Conservation (phyloP, 2,888 invertebrate genomes). For the Elysia crispata region DNA sequence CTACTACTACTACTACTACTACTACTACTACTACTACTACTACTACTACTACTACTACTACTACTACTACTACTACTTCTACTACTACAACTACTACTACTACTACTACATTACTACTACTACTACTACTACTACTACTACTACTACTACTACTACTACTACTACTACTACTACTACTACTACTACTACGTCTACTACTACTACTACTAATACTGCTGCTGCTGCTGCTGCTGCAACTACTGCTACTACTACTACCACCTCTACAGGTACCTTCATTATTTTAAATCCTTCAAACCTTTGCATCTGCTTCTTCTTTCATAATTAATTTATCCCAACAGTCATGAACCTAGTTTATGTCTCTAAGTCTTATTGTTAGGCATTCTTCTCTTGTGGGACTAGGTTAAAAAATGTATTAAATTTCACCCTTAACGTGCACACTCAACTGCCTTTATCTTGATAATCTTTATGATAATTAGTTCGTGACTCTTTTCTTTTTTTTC, state of each 20-base stretch:
- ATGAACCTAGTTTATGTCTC: no score
- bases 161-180: constrained; percentile 47
- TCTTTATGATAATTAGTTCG: no score
- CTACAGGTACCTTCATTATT: no score
- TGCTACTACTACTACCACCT: constrained; percentile 28
- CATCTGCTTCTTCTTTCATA: background rate
- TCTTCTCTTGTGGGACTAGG: no score
- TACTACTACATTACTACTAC: constrained; percentile 40
- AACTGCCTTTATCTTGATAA: no score
- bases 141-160: constrained; percentile 47
- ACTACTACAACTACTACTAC: constrained; percentile 31
- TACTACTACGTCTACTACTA: no score
- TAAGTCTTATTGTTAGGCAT: no score
- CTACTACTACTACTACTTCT: constrained; percentile 42
- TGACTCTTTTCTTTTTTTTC: no score
- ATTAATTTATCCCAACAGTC: no score
- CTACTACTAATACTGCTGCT: no score
- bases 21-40: constrained; percentile 43
- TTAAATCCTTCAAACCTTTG: background rate
- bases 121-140: constrained; percentile 45
- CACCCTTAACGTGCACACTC: no score
- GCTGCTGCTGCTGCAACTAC: constrained; percentile 14
- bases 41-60: constrained; percentile 44
- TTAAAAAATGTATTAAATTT: no score
- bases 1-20: constrained; percentile 43